Percentiles rank a stretch among this genome's conserved stretches.
These are phyloP conservation scores for Nephrotoma appendiculata DNA, from an alignment of 2,888 invertebrate species.

Conservation along the genomic window DNA sequence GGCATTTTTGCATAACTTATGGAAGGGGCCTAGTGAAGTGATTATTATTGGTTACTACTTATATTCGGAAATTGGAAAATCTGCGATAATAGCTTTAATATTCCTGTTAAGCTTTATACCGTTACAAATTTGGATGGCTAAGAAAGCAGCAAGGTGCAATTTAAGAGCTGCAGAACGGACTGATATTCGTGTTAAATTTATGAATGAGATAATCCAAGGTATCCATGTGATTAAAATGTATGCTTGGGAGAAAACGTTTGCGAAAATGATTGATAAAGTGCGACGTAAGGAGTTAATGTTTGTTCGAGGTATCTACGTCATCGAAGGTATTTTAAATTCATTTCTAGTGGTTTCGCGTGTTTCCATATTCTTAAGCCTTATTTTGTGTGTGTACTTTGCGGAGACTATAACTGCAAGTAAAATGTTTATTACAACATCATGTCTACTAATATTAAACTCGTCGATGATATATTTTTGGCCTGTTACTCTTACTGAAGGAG, in stretches of 20 bases:
- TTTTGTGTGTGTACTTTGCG: slow-evolving; percentile 48
- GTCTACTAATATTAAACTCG: slow-evolving; percentile 65
- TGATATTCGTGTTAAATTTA: slow-evolving; percentile 70
- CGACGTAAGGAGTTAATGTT: slow-evolving; percentile 57
- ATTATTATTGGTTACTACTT: slow-evolving; percentile 36
- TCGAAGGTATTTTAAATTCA: slow-evolving; percentile 51
- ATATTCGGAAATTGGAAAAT: slow-evolving; percentile 43
- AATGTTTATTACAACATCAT: slow-evolving; percentile 64
- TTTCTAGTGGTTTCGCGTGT: slow-evolving; percentile 66
- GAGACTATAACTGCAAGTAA: slow-evolving; percentile 57
- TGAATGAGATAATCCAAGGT: slow-evolving; percentile 48
- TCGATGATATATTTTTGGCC: slow-evolving; percentile 71
- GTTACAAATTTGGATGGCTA: slow-evolving; percentile 56
- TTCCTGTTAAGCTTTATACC: slow-evolving; percentile 59
- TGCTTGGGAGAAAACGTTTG: slow-evolving; percentile 73
- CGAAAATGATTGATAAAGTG: slow-evolving; percentile 53
- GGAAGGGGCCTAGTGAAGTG: slow-evolving; percentile 68
- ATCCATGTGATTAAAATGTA: slow-evolving; percentile 75
- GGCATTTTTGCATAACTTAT: slow-evolving; percentile 75
- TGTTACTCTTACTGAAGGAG: slow-evolving; percentile 55
- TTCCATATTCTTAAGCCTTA: slow-evolving; percentile 59
- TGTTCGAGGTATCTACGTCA: slow-evolving; percentile 49
- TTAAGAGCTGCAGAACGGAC: slow-evolving; percentile 60
- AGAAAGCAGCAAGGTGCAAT: slow-evolving; percentile 48
- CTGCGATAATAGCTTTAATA: slow-evolving; percentile 54